Base-by-base conservation (phyloP, 1,140 invertebrate species). In the Aphelinus atriplicis region DNA sequence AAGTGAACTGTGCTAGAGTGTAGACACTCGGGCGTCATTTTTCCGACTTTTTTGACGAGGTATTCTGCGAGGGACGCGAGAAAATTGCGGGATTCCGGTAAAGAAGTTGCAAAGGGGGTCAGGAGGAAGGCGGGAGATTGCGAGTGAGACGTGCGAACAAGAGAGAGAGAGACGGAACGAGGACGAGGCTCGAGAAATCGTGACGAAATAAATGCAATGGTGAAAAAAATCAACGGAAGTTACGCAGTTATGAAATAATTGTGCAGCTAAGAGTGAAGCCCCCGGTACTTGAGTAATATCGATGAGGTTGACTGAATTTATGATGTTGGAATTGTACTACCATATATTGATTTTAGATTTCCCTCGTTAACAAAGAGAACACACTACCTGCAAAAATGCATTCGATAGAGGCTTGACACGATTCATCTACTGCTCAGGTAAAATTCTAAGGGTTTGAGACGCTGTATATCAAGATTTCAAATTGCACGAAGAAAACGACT, bases 181-280 rank as follows among this genome's bases (percentile, higher is more conserved):
- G 68, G 26, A 26, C 26, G 61, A 71, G 61, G 69, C 26, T 7
- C 26, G 26, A 70, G 65, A 61, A 72, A 71, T 74, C 72, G n/a
- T 26, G 50, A 43, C 26, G 63, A 45, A 56, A 68, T 60, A 53
- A 62, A 68, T 58, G 57, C 46, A 42, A 69, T 63, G 56, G 64
- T 26, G 26, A 26, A 26, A 43, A 63, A 65, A 76, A 75, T 71
- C 50, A 58, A 71, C 57, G 64, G 47, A 77, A 57, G 26, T 57
- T n/a, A 10, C 10, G 56, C 10, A 7, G 10, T 57, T 57, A 4
- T 57, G 10, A 57, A 57, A 26, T 26, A 57, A 57, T 4, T 57
- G 10, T n/a, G 4, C 56, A 57, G 56, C 10, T 7, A 57, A 57
- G 4, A 3, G 56, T 57, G 10, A 57, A 57, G 58, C 7, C 45